Percentiles rank a stretch among this genome's conserved stretches.
Conservation (phyloP, 2,113 vertebrate genomes). For the Phocoena sinus region DNA sequence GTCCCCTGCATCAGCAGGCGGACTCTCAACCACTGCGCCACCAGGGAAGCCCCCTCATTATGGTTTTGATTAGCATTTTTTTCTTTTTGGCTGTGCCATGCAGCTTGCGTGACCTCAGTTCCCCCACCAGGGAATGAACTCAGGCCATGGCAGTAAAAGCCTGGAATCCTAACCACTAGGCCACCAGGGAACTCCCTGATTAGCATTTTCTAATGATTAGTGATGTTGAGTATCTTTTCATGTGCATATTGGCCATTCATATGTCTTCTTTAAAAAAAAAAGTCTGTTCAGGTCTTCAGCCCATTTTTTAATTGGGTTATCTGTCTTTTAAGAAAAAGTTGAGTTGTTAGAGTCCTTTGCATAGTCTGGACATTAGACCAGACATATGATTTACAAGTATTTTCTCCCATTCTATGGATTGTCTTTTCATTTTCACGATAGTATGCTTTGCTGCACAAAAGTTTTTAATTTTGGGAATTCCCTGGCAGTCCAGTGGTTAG, state of each 20-base stretch:
- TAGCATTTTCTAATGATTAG: not conserved
- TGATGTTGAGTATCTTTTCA: not conserved
- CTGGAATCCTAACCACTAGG: not conserved
- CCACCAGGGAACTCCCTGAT: not conserved
- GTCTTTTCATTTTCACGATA: not conserved
- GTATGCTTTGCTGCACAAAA: not conserved
- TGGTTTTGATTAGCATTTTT: slow-evolving; percentile 23
- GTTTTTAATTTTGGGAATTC: not conserved
- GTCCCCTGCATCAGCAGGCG: too few relatives aligned
- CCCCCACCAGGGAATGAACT: not conserved
- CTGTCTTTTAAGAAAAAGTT: not conserved
- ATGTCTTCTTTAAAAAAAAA: not conserved
- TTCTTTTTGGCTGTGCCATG: not conserved
- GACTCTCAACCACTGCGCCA: too few relatives aligned
- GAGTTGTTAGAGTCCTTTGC: not conserved
- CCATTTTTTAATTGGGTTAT: not conserved
- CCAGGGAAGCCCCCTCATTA: not conserved
- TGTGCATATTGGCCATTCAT: not conserved
- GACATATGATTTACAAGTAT: not conserved
- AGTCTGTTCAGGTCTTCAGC: not conserved
- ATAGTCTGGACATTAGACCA: not conserved
- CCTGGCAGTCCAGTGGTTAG: not conserved
- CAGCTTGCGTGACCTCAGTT: not conserved
- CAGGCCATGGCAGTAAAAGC: not conserved
- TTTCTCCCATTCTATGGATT: not conserved